Conservation (phyloP, 2,113 vertebrate species). For the Prunella himalayana region DNA sequence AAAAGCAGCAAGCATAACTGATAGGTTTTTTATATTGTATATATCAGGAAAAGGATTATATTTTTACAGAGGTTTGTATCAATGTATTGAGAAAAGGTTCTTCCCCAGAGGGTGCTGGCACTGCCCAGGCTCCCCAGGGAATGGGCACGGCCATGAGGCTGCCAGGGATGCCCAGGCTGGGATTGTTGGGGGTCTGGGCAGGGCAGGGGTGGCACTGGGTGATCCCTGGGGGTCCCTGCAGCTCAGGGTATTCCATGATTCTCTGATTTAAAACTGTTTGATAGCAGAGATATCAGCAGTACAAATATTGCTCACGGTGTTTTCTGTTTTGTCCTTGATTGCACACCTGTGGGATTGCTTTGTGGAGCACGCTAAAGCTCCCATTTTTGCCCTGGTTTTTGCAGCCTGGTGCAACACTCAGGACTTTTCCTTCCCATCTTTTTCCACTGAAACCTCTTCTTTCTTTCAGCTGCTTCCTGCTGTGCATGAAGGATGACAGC, state of each 20-base stretch:
- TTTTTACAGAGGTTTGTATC: not conserved
- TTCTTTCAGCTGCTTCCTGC: constrained; percentile 85
- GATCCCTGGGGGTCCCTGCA: not conserved
- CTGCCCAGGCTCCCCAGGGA: too few species aligned
- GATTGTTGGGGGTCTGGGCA: too few species aligned
- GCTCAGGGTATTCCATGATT: accelerated
- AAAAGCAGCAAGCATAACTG: not conserved
- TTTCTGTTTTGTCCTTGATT: not conserved
- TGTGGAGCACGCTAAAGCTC: accelerated
- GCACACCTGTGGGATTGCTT: not conserved
- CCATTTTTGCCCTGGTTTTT: accelerated
- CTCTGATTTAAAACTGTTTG: not conserved
- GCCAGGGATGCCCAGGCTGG: too few species aligned
- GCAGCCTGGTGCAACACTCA: not conserved
- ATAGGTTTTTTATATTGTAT: not conserved
- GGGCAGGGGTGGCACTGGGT: too few species aligned
- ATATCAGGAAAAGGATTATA: not conserved
- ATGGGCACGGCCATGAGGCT: too few species aligned
- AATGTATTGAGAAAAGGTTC: not conserved
- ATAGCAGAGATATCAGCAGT: not conserved
- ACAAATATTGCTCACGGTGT: accelerated
- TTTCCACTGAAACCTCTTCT: not conserved
- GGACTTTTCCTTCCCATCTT: not conserved
- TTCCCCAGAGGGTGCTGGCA: not conserved
- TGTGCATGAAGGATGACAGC: constrained; percentile 96